These are phyloP conservation scores for Bubo bubo DNA, from an alignment of 2,113 vertebrate genomes.

Conservation along the genomic window DNA sequence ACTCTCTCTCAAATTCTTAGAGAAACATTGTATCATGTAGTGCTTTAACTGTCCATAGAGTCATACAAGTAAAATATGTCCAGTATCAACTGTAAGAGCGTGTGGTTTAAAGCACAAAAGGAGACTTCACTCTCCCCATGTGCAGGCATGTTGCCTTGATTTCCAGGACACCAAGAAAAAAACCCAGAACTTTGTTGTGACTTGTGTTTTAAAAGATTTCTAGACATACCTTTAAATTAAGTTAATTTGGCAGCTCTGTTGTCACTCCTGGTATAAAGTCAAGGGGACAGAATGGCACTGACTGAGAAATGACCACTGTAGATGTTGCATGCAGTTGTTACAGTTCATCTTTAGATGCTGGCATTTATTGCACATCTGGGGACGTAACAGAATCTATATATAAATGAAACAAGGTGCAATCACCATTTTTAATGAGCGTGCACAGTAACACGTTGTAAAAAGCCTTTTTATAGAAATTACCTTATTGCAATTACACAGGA, in stretches of 20 bases:
- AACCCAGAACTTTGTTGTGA: not conserved
- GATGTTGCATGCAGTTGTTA: not conserved
- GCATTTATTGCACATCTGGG: conserved; percentile 51
- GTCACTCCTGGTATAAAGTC: not conserved
- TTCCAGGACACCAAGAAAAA: not conserved
- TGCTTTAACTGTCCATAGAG: not conserved
- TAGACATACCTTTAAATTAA: not conserved
- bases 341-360: not conserved
- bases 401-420: conserved; percentile 48
- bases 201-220: not conserved
- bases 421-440: conserved; percentile 46
- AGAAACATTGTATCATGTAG: fast-evolving
- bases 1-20: not conserved
- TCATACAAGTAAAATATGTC: not conserved
- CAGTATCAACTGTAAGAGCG: not conserved
- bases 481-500: conserved; percentile 73
- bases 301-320: not conserved
- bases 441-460: conserved; percentile 76
- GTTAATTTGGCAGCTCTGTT: not conserved
- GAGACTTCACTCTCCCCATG: not conserved
- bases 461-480: conserved; percentile 68
- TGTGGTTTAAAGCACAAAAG: not conserved
- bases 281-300: not conserved
- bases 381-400: not conserved
- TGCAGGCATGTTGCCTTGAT: fast-evolving